Evolutionary conservation across 92 coral and sea anemone genomes (phyloP).

Genomic region (Galaxea fascicularis): DNA sequence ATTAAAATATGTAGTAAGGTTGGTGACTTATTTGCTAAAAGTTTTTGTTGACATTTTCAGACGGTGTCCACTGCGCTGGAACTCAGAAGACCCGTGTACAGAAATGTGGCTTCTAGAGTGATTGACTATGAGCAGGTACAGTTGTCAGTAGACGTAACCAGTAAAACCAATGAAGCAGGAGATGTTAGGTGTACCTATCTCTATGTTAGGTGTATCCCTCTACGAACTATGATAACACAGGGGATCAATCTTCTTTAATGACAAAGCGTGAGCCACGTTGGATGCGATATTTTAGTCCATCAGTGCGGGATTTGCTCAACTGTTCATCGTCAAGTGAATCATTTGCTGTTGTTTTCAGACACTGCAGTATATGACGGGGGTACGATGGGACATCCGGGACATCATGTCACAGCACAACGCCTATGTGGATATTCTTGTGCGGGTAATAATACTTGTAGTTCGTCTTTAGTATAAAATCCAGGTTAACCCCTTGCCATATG

Average conservation of each 20-base stretch:
- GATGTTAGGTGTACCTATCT: background rate
- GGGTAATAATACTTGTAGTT: conserved; percentile 58
- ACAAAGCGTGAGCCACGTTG: no score
- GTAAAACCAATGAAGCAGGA: no score
- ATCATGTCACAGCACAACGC: conserved; percentile 99
- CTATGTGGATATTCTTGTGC: conserved; percentile 92
- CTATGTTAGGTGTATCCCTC: background rate
- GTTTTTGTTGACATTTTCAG: conserved; percentile 39
- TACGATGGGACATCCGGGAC: conserved; percentile 97
- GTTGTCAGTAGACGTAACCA: background rate
- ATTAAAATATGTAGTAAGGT: background rate
- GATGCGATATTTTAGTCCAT: no score
- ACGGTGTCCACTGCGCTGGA: conserved; percentile 95
- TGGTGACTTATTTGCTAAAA: background rate
- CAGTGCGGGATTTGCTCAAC: background rate
- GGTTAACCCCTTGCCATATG: background rate
- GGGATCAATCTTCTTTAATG: no score
- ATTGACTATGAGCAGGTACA: conserved; percentile 93
- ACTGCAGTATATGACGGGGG: conserved; percentile 91
- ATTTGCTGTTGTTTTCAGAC: conserved; percentile 63
- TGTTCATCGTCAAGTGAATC: background rate
- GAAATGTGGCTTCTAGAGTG: conserved; percentile 88
- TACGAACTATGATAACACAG: no score
- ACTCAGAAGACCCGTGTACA: conserved; percentile 92
- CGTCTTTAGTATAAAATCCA: background rate